Conservation (phyloP, 2,888 invertebrate species). For the Entomobrya multifasciata region DNA sequence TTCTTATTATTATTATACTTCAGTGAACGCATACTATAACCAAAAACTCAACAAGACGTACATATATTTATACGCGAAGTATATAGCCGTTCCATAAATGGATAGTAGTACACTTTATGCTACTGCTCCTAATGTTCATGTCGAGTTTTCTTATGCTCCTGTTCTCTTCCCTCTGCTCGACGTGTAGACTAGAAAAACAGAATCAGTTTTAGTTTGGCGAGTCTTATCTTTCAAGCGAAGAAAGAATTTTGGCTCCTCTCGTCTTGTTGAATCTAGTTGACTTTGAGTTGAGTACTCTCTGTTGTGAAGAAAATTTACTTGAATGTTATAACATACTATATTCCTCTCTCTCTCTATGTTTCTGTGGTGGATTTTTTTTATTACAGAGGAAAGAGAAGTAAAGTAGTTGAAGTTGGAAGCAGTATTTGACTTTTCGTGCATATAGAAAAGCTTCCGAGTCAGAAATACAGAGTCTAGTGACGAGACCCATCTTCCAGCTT, state of each 20-base stretch:
- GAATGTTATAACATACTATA: slow-evolving; percentile 17
- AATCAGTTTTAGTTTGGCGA: slow-evolving; percentile 46
- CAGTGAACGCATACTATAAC: slow-evolving; percentile 6
- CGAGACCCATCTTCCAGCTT: slow-evolving; percentile 65
- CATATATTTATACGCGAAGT: background rate
- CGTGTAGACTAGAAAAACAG: background rate
- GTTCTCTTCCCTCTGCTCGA: slow-evolving; percentile 15
- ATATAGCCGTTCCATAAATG: slow-evolving; percentile 54
- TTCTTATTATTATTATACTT: slow-evolving; percentile 48
- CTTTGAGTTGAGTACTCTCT: background rate
- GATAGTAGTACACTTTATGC: slow-evolving; percentile 39
- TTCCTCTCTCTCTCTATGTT: too few relatives aligned
- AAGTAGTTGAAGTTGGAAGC: background rate
- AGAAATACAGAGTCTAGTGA: slow-evolving; percentile 29
- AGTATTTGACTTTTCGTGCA: slow-evolving; percentile 47
- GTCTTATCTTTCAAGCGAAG: slow-evolving; percentile 53
- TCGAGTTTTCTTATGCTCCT: slow-evolving; percentile 18
- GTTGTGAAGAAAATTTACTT: slow-evolving; percentile 45
- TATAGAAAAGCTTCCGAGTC: slow-evolving; percentile 14
- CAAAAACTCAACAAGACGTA: background rate
- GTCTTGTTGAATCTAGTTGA: slow-evolving; percentile 11
- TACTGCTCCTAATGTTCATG: background rate
- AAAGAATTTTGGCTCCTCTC: slow-evolving; percentile 66
- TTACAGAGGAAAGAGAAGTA: background rate
- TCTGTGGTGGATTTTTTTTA: slow-evolving; percentile 41